Evolutionary conservation across 2,888 invertebrate genomes (phyloP).

Genomic region (Epirrita christyi): DNA sequence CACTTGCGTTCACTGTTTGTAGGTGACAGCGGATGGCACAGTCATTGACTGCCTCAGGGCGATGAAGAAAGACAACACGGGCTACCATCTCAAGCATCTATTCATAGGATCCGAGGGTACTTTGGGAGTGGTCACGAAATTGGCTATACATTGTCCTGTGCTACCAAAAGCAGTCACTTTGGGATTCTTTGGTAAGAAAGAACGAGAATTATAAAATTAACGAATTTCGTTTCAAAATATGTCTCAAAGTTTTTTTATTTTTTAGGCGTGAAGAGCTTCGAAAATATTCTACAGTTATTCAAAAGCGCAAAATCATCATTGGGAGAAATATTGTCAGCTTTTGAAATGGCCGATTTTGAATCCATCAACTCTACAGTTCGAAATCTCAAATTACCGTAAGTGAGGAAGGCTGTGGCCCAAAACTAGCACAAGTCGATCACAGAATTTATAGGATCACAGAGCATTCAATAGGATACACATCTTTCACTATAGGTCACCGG

Average conservation of each 20-base stretch:
- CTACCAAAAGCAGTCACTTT: conserved; percentile 92
- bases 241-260: background rate
- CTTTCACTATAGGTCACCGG: too few relatives aligned
- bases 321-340: conserved; percentile 97
- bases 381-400: conserved; percentile 83
- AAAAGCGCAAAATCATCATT: conserved; percentile 89
- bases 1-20: conserved; percentile 7
- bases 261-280: conserved; percentile 90
- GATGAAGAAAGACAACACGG: conserved; percentile 98
- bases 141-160: conserved; percentile 95
- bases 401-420: conserved; percentile 16
- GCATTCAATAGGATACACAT: too few relatives aligned
- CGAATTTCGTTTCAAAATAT: background rate
- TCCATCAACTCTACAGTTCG: conserved; percentile 88
- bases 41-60: conserved; percentile 93
- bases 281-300: conserved; percentile 90
- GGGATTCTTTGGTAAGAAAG: conserved; percentile 92
- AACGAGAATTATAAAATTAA: background rate
- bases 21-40: conserved; percentile 94
- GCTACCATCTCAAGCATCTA: conserved; percentile 97
- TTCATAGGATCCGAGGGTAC: conserved; percentile 99
- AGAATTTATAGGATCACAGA: too few relatives aligned
- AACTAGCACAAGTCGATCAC: too few relatives aligned
- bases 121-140: conserved; percentile 96
- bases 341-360: conserved; percentile 95